Percentiles rank a stretch among this genome's conserved stretches.
These are phyloP conservation scores for Ectropis crepuscularia DNA, from an alignment of 2,888 invertebrate species.

Conservation along the genomic window DNA sequence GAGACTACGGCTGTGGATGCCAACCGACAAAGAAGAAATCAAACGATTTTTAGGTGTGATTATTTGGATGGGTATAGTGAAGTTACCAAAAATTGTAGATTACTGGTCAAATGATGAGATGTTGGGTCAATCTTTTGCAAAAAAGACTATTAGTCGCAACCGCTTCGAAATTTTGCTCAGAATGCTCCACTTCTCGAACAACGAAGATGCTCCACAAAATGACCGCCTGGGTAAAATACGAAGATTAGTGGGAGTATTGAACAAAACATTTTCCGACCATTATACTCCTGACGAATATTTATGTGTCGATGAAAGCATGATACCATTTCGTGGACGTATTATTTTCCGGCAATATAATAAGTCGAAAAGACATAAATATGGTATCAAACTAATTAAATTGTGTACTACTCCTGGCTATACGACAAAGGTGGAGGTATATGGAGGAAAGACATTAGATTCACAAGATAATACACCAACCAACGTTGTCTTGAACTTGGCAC, in stretches of 20 bases:
- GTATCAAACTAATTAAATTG: conserved; percentile 28
- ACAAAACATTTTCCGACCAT: conserved; percentile 8
- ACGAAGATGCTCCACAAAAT: conserved; percentile 10
- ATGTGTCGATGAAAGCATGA: conserved; percentile 19
- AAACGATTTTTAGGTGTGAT: conserved; percentile 19
- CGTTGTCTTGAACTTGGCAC: conserved; percentile 22
- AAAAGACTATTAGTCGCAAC: conserved; percentile 17
- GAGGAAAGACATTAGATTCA: conserved; percentile 27
- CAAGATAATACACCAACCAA: conserved; percentile 24
- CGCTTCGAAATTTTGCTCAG: conserved; percentile 17
- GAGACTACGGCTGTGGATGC: conserved; percentile 4
- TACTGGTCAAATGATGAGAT: conserved; percentile 20
- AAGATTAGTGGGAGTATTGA: conserved; percentile 5
- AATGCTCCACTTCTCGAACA: conserved; percentile 21
- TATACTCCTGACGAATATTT: conserved; percentile 16
- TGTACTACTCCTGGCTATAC: conserved; percentile 34
- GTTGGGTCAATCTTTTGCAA: conserved; percentile 16
- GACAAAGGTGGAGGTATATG: conserved; percentile 15
- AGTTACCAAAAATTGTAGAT: conserved; percentile 16
- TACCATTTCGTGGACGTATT: conserved; percentile 17
- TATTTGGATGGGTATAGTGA: conserved; percentile 16
- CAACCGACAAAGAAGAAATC: conserved; percentile 15
- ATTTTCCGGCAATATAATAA: conserved; percentile 17
- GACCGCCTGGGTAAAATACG: conserved; percentile 19
- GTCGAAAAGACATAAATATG: conserved; percentile 4